A percentile compares a stretch with the other conserved stretches of the same genome.
These are phyloP conservation scores for Cerastoderma edule DNA, from an alignment of 2,888 invertebrate species.

Conservation along the genomic window DNA sequence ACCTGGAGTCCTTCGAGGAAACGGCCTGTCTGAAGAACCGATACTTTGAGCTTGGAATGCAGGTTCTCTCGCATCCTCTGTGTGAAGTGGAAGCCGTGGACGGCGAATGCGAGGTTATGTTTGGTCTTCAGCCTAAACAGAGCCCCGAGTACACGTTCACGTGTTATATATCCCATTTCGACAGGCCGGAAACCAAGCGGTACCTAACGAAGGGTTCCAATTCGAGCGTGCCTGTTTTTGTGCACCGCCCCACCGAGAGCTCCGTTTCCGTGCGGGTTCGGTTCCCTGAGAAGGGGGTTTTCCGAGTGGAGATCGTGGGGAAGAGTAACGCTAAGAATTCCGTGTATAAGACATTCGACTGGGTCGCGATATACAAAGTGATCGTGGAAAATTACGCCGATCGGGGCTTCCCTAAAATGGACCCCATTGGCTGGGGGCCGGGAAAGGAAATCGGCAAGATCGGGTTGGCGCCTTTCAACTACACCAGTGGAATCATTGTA, in stretches of 20 bases:
- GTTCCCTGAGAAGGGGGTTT: constrained; percentile 73
- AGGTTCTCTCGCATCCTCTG: constrained; percentile 68
- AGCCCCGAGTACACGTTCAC: constrained; percentile 66
- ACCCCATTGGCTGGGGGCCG: constrained; percentile 80
- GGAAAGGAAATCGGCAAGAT: constrained; percentile 60
- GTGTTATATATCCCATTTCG: constrained; percentile 71
- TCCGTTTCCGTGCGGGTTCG: constrained; percentile 65
- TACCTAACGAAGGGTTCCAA: constrained; percentile 59
- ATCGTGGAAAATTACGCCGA: constrained; percentile 63
- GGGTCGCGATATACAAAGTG: constrained; percentile 72
- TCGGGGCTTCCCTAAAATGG: constrained; percentile 74
- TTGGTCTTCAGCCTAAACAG: constrained; percentile 67
- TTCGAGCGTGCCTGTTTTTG: constrained; percentile 64
- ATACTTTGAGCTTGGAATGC: constrained; percentile 76
- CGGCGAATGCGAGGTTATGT: constrained; percentile 73
- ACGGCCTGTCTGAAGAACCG: constrained; percentile 76
- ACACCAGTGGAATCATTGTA: constrained; percentile 57
- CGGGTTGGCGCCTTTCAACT: constrained; percentile 61
- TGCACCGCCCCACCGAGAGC: constrained; percentile 67
- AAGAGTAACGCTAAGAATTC: constrained; percentile 65
- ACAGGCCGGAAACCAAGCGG: constrained; percentile 60
- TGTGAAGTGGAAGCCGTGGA: constrained; percentile 69
- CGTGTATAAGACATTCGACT: constrained; percentile 68
- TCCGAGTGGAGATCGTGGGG: constrained; percentile 78
- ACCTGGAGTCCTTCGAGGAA: constrained; percentile 71